These are phyloP conservation scores for Drosophila pseudotalamancana DNA, from an alignment of 2,888 invertebrate species.

Conservation along the genomic window DNA sequence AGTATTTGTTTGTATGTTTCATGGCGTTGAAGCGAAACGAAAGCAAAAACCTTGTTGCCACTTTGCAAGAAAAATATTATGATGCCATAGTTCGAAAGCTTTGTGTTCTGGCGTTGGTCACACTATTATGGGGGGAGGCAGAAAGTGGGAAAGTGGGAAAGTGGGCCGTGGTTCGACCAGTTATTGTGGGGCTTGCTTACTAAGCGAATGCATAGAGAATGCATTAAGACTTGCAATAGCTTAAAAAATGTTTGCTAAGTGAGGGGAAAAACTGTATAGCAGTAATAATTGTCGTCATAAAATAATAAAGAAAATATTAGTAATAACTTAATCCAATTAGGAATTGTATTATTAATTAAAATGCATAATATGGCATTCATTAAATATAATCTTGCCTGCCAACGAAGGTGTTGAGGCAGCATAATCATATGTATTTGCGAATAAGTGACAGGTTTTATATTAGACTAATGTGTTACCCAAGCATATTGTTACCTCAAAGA, in stretches of 20 bases:
- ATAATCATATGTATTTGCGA: too few species aligned
- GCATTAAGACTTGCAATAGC: too few species aligned
- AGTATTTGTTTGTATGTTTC: slow-evolving; percentile 41
- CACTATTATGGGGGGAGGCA: neutral
- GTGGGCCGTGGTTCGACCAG: neutral
- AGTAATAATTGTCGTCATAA: too few species aligned
- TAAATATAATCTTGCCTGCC: neutral
- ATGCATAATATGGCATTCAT: too few species aligned
- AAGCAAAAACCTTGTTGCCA: slow-evolving; percentile 61
- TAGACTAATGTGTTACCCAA: neutral
- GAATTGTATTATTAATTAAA: too few species aligned
- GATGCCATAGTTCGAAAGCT: slow-evolving; percentile 27
- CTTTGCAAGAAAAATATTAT: slow-evolving; percentile 59
- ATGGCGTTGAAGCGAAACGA: slow-evolving; percentile 54
- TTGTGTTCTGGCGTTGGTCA: slow-evolving; percentile 32
- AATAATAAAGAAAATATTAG: too few species aligned
- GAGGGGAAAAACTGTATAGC: too few species aligned
- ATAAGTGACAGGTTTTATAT: neutral
- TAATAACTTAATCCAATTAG: too few species aligned
- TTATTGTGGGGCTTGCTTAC: slow-evolving; percentile 7
- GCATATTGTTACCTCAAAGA: slow-evolving; percentile 11
- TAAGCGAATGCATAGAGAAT: neutral
- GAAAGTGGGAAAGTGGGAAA: too few species aligned
- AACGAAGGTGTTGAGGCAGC: too few species aligned
- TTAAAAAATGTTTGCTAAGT: too few species aligned